Evolutionary conservation across 2,113 vertebrate species (phyloP).

Genomic region (Henicopernis longicauda): DNA sequence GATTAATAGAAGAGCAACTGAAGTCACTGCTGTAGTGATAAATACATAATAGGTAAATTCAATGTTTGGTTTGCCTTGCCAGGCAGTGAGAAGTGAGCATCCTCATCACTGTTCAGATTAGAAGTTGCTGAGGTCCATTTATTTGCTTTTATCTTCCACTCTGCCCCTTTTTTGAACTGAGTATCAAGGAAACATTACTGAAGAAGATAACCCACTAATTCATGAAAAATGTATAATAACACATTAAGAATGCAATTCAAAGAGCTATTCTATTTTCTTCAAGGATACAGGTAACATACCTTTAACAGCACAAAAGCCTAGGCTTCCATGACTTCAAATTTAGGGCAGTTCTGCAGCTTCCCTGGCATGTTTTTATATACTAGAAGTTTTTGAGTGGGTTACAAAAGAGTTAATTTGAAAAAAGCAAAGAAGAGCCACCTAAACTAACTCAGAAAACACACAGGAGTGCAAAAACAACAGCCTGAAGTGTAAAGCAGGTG

Average conservation of each 20-base stretch:
- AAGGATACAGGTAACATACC: not conserved
- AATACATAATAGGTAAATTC: not conserved
- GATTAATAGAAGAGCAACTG: not conserved
- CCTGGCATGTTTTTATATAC: not conserved
- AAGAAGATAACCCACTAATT: not conserved
- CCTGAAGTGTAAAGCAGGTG: not conserved
- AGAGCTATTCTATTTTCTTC: not conserved
- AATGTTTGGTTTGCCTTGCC: not conserved
- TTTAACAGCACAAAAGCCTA: not conserved
- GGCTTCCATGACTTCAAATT: not conserved
- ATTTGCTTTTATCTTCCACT: not conserved
- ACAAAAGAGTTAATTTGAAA: not conserved
- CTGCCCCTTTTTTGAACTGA: not conserved
- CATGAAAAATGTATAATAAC: not conserved
- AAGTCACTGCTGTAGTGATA: not conserved
- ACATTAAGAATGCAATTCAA: not conserved
- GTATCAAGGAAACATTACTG: accelerated
- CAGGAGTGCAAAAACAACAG: not conserved
- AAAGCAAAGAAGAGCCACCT: not conserved
- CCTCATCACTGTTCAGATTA: not conserved
- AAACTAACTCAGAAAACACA: not conserved
- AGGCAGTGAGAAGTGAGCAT: not conserved
- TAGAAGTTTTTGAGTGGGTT: not conserved
- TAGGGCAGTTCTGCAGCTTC: not conserved
- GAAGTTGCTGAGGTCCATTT: not conserved